phyloP scores from a whole-genome alignment of 2,888 invertebrate genomes.

The Chaitophorus viminalis region DNA sequence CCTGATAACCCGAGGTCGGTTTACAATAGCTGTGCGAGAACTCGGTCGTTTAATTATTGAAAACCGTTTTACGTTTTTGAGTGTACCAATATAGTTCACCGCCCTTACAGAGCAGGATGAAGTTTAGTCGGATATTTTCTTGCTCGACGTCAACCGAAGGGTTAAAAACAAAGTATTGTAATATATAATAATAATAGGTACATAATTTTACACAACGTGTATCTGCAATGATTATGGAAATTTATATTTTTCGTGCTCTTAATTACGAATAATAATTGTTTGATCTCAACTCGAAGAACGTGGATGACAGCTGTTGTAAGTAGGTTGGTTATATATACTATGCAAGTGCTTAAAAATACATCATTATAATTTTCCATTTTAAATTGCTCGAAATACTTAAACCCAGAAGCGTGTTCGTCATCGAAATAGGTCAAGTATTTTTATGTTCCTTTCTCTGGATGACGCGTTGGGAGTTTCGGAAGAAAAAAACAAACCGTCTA shows the following conservation, averaged over 20 bases:
- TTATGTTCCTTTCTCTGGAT: neutral
- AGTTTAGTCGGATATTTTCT: too few relatives aligned
- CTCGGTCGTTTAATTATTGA: neutral
- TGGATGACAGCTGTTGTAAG: constrained; percentile 6
- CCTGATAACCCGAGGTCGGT: neutral
- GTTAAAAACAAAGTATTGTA: too few relatives aligned
- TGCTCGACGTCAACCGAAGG: neutral
- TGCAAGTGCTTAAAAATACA: constrained; percentile 25
- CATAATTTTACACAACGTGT: neutral
- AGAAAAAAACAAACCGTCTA: neutral
- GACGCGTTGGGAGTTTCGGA: neutral
- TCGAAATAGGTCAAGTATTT: constrained; percentile 24
- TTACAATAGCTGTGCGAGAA: neutral
- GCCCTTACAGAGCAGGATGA: too few relatives aligned
- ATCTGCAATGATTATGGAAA: neutral
- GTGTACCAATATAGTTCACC: neutral
- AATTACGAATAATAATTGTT: constrained; percentile 30
- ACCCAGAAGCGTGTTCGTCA: neutral
- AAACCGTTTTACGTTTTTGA: neutral
- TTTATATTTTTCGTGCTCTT: constrained; percentile 7
- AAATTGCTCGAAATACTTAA: constrained; percentile 21
- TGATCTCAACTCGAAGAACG: constrained; percentile 15
- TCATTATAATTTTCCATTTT: constrained; percentile 42
- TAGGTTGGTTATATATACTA: neutral
- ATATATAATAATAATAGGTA: too few relatives aligned